Percentiles rank a stretch among this genome's conserved stretches.
Conservation (phyloP, 2,888 invertebrate genomes). For the Idaea aversata region DNA sequence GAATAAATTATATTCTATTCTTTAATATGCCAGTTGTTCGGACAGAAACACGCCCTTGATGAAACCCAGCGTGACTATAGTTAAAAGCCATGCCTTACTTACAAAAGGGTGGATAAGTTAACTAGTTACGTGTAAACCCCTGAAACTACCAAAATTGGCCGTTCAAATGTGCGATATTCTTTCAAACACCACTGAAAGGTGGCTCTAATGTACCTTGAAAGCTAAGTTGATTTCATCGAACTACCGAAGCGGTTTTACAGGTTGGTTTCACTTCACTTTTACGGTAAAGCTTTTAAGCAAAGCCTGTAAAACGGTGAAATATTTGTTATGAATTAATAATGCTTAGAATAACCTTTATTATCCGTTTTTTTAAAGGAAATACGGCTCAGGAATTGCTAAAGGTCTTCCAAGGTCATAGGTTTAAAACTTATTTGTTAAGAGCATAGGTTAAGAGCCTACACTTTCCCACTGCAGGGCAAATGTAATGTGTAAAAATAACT, state of each 20-base stretch:
- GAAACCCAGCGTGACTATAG: background rate
- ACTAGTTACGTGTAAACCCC: background rate
- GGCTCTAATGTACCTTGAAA: background rate
- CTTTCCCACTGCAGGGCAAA: no score
- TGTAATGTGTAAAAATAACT: no score
- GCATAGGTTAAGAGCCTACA: no score
- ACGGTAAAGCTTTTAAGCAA: background rate
- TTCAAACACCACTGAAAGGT: background rate
- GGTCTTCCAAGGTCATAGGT: background rate
- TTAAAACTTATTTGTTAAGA: background rate
- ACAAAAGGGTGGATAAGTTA: background rate
- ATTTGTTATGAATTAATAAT: slow-evolving; percentile 4
- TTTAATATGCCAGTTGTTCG: no score
- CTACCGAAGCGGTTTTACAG: background rate
- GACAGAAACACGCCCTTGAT: background rate
- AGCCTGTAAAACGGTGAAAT: background rate
- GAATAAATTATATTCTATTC: no score
- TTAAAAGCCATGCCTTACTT: background rate
- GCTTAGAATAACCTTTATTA: background rate
- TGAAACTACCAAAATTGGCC: slow-evolving; percentile 1
- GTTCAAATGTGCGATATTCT: background rate
- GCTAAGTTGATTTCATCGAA: background rate
- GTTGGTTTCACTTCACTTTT: slow-evolving; percentile 1
- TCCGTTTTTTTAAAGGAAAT: background rate
- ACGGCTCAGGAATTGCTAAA: background rate